Evolutionary conservation across 2,888 invertebrate species (phyloP).

Genomic region (Ametastegia equiseti): DNA sequence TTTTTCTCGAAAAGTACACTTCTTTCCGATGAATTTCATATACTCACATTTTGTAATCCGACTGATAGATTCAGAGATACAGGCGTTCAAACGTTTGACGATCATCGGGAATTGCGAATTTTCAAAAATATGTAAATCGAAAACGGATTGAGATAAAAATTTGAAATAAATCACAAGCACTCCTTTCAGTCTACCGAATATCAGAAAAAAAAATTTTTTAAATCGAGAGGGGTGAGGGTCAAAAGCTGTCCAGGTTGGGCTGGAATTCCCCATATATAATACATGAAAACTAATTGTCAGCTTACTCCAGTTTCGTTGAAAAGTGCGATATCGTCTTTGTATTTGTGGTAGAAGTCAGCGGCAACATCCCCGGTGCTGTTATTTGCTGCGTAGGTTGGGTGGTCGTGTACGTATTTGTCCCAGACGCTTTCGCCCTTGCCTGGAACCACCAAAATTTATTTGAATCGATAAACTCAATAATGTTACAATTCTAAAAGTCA

Average conservation of each 20-base stretch:
- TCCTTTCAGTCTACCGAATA: too few species aligned
- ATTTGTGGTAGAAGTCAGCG: not conserved
- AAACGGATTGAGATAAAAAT: too few species aligned
- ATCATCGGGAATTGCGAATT: too few species aligned
- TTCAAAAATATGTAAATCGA: too few species aligned
- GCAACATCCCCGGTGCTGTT: not conserved
- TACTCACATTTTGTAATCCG: too few species aligned
- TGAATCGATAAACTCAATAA: not conserved
- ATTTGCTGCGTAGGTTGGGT: not conserved
- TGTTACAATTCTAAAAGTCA: not conserved
- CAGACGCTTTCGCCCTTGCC: not conserved
- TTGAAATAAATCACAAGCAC: too few species aligned
- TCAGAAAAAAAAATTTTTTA: slow-evolving; percentile 73
- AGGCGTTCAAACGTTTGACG: too few species aligned
- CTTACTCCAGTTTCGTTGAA: not conserved
- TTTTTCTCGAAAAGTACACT: too few species aligned
- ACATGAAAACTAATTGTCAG: not conserved
- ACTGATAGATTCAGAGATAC: too few species aligned
- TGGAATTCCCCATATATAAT: slow-evolving; percentile 76
- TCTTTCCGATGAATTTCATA: too few species aligned
- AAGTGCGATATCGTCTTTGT: not conserved
- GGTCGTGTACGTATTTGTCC: not conserved
- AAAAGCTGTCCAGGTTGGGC: too few species aligned
- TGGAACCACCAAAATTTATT: not conserved
- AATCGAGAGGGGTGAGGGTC: too few species aligned